Base-by-base conservation (phyloP, 2,797 vertebrate genomes). In the Eptatretus atami region DNA sequence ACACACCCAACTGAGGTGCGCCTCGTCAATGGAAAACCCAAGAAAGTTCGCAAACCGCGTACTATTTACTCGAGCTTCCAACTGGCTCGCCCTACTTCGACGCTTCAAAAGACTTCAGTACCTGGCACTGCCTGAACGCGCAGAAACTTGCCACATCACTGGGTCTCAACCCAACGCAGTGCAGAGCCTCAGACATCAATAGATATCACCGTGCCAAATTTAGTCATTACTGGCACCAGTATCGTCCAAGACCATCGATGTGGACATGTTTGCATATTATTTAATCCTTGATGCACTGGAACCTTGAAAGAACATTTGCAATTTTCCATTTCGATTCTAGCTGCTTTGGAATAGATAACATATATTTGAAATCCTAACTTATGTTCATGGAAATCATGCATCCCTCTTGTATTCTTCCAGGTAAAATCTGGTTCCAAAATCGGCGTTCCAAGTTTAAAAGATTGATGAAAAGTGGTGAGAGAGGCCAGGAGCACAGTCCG, bases 341-440 rank as follows among this genome's bases (percentile, higher is more conserved):
- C 31, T 44, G 31, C 31, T 44, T 44, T 44, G 31, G 6, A 44
- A 44, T 4, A 44, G 4, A 44, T 44, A 44, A 44, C 31, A 44
- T 44, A 5, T 44, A n/a, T 44, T 44, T 44, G 31, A 44, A 44
- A 44, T 44, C 31, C 31, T 44, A 44, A 44, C 31, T 44, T 44
- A 5, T 44, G 31, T 44, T 44, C 31, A 5, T 44, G 31, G 31
- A 44, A 44, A 44, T 44, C 31, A 44, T 8, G 6, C 6, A 8
- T 44, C 31, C 31, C 52, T 13, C 52, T 52, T 24, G 15, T 8
- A 5, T 64, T n/a, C 24, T 14, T 13, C 24, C 72, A 96, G 88
- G 88, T 95, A 53, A 96, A 74, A 96, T 96, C 69, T 95, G 90
- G 87, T 96, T 95, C 76, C 88, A 96, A 77, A 96, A 93, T 77